Evolutionary conservation across 2,888 invertebrate genomes (phyloP), one percentile per base, ranked within the genome.

Genomic region (Pycnomerus fuliginosus): DNA sequence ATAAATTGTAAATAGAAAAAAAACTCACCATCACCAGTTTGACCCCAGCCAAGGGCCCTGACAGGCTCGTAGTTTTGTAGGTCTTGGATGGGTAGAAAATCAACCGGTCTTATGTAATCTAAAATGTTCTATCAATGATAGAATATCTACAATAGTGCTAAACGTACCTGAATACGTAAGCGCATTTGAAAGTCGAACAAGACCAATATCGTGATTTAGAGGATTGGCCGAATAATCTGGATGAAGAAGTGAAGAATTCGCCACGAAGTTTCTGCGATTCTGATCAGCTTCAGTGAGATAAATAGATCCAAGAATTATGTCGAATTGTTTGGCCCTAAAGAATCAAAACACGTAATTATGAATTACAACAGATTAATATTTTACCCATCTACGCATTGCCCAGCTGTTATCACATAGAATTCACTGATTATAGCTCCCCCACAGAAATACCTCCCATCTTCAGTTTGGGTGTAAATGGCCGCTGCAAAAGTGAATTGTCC

Each of bases 401-500:
- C 39, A 1, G 39, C 27, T n/a, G 39, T 39, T 1, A 39, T 3
- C 1, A 39, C 16, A 30, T 31, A 39, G 7, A 31, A 12, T 2
- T 32, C n/a, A 14, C 7, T 17, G 1, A 28, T 4, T 8, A 40
- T n/a, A 17, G 40, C 28, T 14, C 41, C 41, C 4, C 41, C 41
- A 12, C 41, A 41, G 22, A 41, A 41, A 13, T 15, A 41, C 12
- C 16, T 32, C 16, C 33, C 29, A 13, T 13, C 14, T n/a, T 10
- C 15, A 4, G 27, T 34, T 27, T 41, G 28, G 8, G 27, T 10
- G 22, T 24, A 10, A 10, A 41, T 34, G n/a, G 34, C 33, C n/a
- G 34, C 41, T n/a, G 41, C 41, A 16, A 41, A 41, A 10, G 41
- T 33, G 12, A 41, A 41, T 8, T 34, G 33, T 8, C 41, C 41